A percentile compares a stretch with the other conserved stretches of the same genome.
phyloP scores from a whole-genome alignment of 2,113 vertebrate genomes.

The Sterrhoptilus dennistouni region DNA sequence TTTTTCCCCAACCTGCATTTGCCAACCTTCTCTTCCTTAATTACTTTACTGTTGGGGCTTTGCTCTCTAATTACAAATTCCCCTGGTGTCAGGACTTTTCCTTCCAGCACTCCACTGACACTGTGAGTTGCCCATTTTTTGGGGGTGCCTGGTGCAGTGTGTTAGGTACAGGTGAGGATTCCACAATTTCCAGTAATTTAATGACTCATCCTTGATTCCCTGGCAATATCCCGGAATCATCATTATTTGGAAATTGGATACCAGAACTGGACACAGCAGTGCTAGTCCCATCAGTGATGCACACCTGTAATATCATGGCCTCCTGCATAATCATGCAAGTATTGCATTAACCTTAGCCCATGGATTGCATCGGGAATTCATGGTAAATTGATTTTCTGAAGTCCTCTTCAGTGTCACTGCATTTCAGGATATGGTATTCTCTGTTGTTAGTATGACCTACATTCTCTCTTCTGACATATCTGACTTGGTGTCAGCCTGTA shows the following conservation, averaged over 20 bases:
- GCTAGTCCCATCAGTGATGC: background rate
- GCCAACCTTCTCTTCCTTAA: background rate
- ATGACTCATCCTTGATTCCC: background rate
- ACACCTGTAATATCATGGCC: slow-evolving; percentile 1
- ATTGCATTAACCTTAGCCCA: slow-evolving; percentile 47
- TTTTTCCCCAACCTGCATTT: background rate
- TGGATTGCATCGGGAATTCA: slow-evolving; percentile 31
- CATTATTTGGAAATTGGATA: background rate
- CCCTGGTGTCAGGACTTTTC: background rate
- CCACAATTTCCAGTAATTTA: background rate
- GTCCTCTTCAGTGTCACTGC: slow-evolving; percentile 63
- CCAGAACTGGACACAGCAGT: background rate
- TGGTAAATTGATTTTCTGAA: slow-evolving; percentile 65
- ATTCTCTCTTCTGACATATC: slow-evolving; percentile 58
- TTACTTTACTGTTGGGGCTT: background rate
- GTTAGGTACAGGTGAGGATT: background rate
- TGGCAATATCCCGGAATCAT: background rate
- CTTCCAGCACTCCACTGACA: background rate
- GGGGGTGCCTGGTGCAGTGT: background rate
- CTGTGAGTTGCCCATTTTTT: background rate
- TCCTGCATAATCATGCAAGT: slow-evolving; percentile 41
- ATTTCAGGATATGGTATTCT: slow-evolving; percentile 45
- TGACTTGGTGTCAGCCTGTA: slow-evolving; percentile 24
- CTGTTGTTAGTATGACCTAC: slow-evolving; percentile 59
- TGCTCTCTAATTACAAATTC: background rate